Percentiles rank a stretch among this genome's conserved stretches.
Conservation (phyloP, 2,113 vertebrate genomes). For the Poecilia latipinna region DNA sequence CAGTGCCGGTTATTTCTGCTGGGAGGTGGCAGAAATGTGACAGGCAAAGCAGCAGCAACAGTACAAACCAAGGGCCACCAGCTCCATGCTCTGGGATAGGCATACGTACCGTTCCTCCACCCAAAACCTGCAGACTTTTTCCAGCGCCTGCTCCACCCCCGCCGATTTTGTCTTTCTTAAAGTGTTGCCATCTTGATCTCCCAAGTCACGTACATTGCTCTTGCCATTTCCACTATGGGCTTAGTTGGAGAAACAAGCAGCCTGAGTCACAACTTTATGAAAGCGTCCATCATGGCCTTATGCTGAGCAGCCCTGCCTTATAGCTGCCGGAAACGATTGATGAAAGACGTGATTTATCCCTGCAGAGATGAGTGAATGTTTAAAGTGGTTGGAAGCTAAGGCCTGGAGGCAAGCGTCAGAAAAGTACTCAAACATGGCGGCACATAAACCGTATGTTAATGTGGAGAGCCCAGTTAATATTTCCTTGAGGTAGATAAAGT, state of each 20-base stretch:
- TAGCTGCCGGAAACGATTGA: conserved; percentile 42
- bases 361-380: conserved; percentile 63
- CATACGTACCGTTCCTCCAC: conserved; percentile 55
- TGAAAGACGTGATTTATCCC: conserved; percentile 53
- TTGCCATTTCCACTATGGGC: conserved; percentile 39
- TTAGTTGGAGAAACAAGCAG: conserved; percentile 54
- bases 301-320: conserved; percentile 46
- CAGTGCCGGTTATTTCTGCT: conserved; percentile 78
- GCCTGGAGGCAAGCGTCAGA: conserved; percentile 24
- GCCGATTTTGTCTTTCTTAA: conserved; percentile 31
- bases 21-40: conserved; percentile 67
- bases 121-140: conserved; percentile 50
- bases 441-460: conserved; percentile 20
- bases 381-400: conserved; percentile 62
- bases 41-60: conserved; percentile 60
- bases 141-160: conserved; percentile 12
- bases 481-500: conserved; percentile 24
- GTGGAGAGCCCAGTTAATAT: conserved; percentile 20
- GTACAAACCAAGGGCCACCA: conserved; percentile 55
- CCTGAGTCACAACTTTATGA: conserved; percentile 69
- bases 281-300: conserved; percentile 66
- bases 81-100: conserved; percentile 45
- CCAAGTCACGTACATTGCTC: conserved; percentile 52
- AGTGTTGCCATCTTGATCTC: conserved; percentile 55
- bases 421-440: conserved; percentile 23